Evolutionary conservation across 2,888 invertebrate species (phyloP).

Genomic region (Cephalotes varians): DNA sequence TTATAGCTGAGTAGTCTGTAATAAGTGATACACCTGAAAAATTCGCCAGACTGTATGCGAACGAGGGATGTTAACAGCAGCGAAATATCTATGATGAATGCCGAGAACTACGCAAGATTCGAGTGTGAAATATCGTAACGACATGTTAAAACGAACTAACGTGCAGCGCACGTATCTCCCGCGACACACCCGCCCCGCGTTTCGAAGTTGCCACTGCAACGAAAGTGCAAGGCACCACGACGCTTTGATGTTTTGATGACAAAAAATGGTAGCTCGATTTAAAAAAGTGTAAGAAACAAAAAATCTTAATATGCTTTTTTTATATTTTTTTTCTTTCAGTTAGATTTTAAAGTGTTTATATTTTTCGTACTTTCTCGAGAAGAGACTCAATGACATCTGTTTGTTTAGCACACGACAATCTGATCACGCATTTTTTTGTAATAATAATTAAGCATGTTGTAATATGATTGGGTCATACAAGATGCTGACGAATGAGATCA

Average conservation of each 20-base stretch:
- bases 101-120: constrained; percentile 59
- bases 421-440: no score
- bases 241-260: background rate
- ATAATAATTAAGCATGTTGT: no score
- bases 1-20: background rate
- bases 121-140: constrained; percentile 85
- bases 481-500: no score
- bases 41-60: background rate
- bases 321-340: no score
- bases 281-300: no score
- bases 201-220: constrained; percentile 4
- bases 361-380: no score
- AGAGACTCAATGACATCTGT: no score
- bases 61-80: constrained; percentile 29
- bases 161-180: constrained; percentile 48
- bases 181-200: constrained; percentile 20
- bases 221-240: background rate
- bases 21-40: background rate
- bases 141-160: constrained; percentile 82
- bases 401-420: no score
- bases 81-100: constrained; percentile 36
- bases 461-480: no score
- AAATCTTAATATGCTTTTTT: no score
- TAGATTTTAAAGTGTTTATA: no score
- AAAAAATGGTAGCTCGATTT: background rate